These are phyloP conservation scores for Scartelaos histophorus DNA, from an alignment of 2,113 vertebrate species.

Conservation along the genomic window DNA sequence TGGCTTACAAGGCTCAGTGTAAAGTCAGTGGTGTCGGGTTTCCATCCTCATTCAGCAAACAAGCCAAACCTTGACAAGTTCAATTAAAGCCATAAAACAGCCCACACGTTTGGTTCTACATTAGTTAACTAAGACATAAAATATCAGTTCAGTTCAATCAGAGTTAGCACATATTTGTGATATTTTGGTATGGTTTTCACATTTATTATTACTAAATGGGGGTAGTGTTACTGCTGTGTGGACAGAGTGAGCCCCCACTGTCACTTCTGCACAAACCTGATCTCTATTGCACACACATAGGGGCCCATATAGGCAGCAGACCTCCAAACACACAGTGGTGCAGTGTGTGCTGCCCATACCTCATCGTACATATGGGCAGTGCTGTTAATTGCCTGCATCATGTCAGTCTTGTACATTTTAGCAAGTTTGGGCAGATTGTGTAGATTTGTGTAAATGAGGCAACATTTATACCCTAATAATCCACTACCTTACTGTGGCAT, in stretches of 20 bases:
- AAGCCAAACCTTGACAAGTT: not conserved
- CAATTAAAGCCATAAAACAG: not conserved
- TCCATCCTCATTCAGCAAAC: constrained; percentile 50
- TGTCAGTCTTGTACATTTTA: not conserved
- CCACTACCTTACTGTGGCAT: constrained; percentile 12
- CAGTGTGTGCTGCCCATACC: constrained; percentile 23
- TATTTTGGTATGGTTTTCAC: not conserved
- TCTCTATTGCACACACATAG: constrained; percentile 23
- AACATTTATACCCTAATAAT: not conserved
- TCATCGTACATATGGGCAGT: constrained; percentile 5
- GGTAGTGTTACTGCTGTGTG: constrained; percentile 9
- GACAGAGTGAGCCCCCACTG: not conserved
- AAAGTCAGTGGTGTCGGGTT: constrained; percentile 59
- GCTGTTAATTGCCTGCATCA: not conserved
- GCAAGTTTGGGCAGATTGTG: not conserved
- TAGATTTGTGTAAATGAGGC: not conserved
- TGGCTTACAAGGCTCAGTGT: constrained; percentile 44
- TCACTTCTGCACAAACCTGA: constrained; percentile 22
- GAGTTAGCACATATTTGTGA: not conserved
- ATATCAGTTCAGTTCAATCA: not conserved
- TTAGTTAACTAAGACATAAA: not conserved
- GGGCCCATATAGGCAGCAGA: constrained; percentile 50
- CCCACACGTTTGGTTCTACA: not conserved
- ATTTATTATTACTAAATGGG: constrained; percentile 1
- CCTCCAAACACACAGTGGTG: constrained; percentile 23